Evolutionary conservation across 2,797 vertebrate genomes (phyloP).

Genomic region (Rhabdophis nuchalis): DNA sequence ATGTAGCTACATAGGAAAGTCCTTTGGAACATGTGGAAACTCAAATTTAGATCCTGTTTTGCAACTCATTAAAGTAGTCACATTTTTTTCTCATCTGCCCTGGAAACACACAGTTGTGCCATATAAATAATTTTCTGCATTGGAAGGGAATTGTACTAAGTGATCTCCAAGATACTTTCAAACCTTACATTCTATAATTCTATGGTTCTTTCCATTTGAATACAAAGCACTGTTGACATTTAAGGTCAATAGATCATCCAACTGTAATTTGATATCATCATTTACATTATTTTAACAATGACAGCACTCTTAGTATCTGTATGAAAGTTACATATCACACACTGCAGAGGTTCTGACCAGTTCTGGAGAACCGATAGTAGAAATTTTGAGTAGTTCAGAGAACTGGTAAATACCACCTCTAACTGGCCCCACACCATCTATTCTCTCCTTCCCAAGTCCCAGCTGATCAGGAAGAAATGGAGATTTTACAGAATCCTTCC

Average conservation of each 20-base stretch:
- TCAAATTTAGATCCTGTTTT: background rate
- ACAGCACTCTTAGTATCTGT: background rate
- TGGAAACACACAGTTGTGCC: background rate
- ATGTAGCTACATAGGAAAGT: background rate
- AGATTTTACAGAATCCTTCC: too few species aligned
- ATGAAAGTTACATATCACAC: background rate
- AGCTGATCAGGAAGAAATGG: too few species aligned
- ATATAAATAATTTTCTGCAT: background rate
- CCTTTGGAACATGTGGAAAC: background rate
- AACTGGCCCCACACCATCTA: too few species aligned
- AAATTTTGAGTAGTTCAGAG: too few species aligned
- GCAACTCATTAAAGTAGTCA: background rate
- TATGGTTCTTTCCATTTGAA: background rate
- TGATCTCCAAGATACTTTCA: background rate
- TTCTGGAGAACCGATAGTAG: too few species aligned
- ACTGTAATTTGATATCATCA: background rate
- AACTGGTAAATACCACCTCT: too few species aligned
- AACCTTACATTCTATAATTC: background rate
- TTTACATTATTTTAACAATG: background rate
- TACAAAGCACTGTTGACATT: background rate
- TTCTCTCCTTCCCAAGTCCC: too few species aligned
- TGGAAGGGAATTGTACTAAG: background rate
- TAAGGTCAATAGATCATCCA: background rate
- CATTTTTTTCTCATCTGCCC: background rate
- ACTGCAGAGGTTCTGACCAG: background rate